Base-by-base conservation (phyloP, 2,797 vertebrate species). In the Periophthalmus magnuspinnatus region DNA sequence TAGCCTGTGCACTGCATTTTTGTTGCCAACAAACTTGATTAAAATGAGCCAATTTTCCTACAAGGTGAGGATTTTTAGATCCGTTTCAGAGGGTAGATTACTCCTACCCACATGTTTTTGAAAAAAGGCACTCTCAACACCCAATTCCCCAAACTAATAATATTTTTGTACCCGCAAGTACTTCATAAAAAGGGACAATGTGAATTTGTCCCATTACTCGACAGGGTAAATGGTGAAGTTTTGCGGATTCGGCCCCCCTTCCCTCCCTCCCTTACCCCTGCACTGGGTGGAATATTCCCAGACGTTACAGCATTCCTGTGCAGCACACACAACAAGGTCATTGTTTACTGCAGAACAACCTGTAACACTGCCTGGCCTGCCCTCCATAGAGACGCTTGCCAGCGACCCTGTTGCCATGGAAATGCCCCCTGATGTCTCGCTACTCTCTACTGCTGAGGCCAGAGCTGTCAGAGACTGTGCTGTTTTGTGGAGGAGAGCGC, bases 291-390 rank as follows among this genome's bases (percentile, higher is more conserved):
- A 93, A 91, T 92, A 93, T 91, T 93, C 92, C 92, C 92, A 93
- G 90, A 92, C 90, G 84, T 90, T 90, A 91, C 86, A 90, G 89
- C 94, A 94, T 94, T 94, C 94, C 94, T 89, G 88, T 88, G 90
- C 90, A 89, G 90, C 90, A 84, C 85, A 92, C 92, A 94, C 93
- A 94, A 94, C 92, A 92, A 93, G 92, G 90, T 93, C 94, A 94
- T 94, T 94, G 93, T 94, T 93, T 93, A 93, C 90, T 84, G 90
- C 89, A 81, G 90, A 91, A 92, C 90, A 93, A 94, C 93, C 94
- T 94, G 93, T 93, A 94, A 93, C 91, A 84, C 90, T 87, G 92
- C 90, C 92, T 87, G 89, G 90, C 86, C 89, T 66, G 70, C 79
- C 68, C 90, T 92, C 93, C 84, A 87, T 76, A 84, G 90, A 90